phyloP scores from a whole-genome alignment of 2,113 vertebrate species.

The Istiophorus platypterus region DNA sequence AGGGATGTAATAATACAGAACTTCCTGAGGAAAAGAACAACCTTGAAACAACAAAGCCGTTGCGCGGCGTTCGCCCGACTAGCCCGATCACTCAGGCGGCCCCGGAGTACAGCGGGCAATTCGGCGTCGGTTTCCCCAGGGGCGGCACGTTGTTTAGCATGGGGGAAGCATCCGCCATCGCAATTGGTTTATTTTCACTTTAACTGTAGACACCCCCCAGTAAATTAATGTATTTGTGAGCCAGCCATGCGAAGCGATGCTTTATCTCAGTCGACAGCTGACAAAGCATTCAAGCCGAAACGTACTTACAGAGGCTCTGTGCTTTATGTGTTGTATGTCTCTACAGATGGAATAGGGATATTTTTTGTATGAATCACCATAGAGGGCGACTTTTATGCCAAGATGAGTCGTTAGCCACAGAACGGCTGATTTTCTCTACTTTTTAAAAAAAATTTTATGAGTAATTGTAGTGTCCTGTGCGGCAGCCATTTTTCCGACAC shows the following conservation, averaged over 20 bases:
- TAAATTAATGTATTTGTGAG: conserved; percentile 34
- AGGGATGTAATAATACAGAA: conserved; percentile 15
- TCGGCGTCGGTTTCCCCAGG: conserved; percentile 56
- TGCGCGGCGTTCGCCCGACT: conserved; percentile 13
- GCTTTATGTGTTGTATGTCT: not conserved
- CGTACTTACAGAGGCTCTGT: not conserved
- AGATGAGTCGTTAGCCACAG: not conserved
- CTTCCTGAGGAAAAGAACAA: not conserved
- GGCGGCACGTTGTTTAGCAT: conserved; percentile 42
- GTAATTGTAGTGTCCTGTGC: not conserved
- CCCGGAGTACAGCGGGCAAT: conserved; percentile 41
- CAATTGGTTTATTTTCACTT: conserved; percentile 49
- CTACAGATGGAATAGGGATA: conserved; percentile 1
- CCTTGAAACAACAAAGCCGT: conserved; percentile 22
- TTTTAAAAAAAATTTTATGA: no score
- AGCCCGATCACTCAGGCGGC: not conserved
- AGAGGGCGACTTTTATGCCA: not conserved
- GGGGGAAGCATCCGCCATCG: conserved; percentile 35
- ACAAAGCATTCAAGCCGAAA: not conserved
- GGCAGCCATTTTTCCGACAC: conserved; percentile 31
- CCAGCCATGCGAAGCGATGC: conserved; percentile 1
- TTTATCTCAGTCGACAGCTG: conserved; percentile 31
- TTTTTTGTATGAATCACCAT: conserved; percentile 3
- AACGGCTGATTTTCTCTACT: conserved; percentile 5
- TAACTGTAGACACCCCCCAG: conserved; percentile 29